These are phyloP conservation scores for Pachyuromys duprasi DNA, from an alignment of 2,797 vertebrate genomes.

Conservation along the genomic window DNA sequence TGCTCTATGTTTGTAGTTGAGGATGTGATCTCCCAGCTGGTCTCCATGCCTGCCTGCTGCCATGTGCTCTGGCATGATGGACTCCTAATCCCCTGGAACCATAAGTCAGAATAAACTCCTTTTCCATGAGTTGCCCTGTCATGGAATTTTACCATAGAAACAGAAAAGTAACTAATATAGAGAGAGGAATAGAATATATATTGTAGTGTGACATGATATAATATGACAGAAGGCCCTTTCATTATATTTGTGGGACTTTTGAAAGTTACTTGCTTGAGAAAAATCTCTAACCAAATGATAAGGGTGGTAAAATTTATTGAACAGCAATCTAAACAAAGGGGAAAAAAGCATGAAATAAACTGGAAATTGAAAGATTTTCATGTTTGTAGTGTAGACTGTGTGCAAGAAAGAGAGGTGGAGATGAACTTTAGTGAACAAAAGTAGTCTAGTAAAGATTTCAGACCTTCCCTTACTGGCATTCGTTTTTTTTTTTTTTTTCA, in stretches of 20 bases:
- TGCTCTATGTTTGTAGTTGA: no score
- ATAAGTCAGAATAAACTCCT: neutral
- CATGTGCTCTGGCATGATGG: fast-evolving
- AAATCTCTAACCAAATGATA: neutral
- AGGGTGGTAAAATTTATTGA: neutral
- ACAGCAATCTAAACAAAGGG: neutral
- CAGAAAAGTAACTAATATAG: neutral
- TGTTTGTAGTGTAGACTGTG: neutral
- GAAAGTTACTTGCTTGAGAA: neutral
- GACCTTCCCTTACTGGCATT: neutral
- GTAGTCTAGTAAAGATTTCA: neutral
- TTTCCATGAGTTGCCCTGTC: neutral
- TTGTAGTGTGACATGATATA: neutral
- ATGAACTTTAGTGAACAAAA: neutral
- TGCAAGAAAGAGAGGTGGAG: neutral
- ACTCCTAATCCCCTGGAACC: neutral
- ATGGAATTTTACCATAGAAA: neutral
- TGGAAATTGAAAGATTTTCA: neutral
- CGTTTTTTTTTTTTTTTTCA: neutral
- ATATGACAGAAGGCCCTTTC: no score
- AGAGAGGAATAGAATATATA: neutral
- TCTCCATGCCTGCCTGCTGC: no score
- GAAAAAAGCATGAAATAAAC: neutral
- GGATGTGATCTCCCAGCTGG: neutral
- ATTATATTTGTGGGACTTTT: neutral